A percentile compares a stretch with the other conserved stretches of the same genome.
phyloP scores from a whole-genome alignment of 2,113 vertebrate species.

The Nipponia nippon region DNA sequence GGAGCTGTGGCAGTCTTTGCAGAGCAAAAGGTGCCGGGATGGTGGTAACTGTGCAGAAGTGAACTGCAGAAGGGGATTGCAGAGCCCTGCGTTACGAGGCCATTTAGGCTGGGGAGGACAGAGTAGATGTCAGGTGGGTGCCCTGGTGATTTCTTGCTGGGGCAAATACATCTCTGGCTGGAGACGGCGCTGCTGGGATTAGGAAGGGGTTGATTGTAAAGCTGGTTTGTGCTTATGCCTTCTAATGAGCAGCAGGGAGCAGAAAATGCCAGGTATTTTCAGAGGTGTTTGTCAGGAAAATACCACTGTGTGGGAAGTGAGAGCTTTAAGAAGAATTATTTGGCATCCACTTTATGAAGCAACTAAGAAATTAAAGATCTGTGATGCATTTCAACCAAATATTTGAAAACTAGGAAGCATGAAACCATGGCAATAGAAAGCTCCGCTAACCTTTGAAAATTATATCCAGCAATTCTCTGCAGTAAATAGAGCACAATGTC shows the following conservation, averaged over 20 bases:
- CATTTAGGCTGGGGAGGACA: background rate
- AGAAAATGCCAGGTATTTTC: background rate
- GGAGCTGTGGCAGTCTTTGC: background rate
- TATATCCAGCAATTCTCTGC: background rate
- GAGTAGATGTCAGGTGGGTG: background rate
- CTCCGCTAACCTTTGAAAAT: conserved; percentile 19
- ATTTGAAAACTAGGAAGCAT: conserved; percentile 32
- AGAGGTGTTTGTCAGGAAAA: background rate
- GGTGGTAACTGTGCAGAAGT: background rate
- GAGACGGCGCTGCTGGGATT: background rate
- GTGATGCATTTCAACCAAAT: conserved; percentile 14
- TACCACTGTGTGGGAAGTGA: background rate
- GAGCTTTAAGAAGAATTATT: background rate
- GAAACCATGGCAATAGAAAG: conserved; percentile 13
- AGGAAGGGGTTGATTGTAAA: background rate
- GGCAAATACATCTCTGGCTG: background rate
- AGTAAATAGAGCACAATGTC: conserved; percentile 23
- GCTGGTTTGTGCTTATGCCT: background rate
- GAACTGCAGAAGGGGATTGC: background rate
- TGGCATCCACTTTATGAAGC: background rate
- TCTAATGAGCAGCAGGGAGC: background rate
- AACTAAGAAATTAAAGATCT: conserved; percentile 27
- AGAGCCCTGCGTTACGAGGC: background rate
- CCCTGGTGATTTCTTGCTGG: background rate
- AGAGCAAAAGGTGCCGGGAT: background rate